Conservation (phyloP, 2,113 vertebrate species). For the Addax nasomaculatus region DNA sequence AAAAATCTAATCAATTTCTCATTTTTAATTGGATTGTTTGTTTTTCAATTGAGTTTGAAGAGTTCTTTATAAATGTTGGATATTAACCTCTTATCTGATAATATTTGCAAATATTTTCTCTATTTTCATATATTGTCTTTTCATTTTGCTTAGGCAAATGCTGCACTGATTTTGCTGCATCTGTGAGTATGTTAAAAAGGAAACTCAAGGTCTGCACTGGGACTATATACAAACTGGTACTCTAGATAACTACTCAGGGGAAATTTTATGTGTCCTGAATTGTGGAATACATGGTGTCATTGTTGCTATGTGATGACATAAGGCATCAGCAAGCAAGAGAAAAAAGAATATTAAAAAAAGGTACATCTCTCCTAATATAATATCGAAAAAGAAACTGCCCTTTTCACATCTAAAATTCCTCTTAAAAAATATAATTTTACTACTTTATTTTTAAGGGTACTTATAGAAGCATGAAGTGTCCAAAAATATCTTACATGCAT, state of each 20-base stretch:
- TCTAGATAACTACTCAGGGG: not conserved
- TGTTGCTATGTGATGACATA: not conserved
- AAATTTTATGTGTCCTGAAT: not conserved
- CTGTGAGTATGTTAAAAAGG: not conserved
- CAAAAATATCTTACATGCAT: not conserved
- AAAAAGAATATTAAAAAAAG: not conserved
- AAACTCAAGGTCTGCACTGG: not conserved
- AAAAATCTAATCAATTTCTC: not conserved
- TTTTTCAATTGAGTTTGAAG: not conserved
- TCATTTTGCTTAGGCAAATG: not conserved
- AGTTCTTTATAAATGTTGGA: not conserved
- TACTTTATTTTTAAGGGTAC: not conserved
- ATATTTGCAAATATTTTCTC: not conserved
- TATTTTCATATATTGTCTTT: not conserved
- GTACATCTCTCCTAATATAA: not conserved
- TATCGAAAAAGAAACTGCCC: not conserved
- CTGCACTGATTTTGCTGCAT: not conserved
- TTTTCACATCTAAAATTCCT: not conserved
- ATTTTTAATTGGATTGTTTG: not conserved
- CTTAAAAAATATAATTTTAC: not conserved
- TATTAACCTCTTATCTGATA: not conserved
- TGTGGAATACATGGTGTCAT: not conserved
- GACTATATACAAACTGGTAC: not conserved
- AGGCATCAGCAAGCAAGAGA: not conserved
- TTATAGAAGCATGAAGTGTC: not conserved